Conservation (phyloP, 2,113 vertebrate species). For the Chamaetylas fuelleborni region DNA sequence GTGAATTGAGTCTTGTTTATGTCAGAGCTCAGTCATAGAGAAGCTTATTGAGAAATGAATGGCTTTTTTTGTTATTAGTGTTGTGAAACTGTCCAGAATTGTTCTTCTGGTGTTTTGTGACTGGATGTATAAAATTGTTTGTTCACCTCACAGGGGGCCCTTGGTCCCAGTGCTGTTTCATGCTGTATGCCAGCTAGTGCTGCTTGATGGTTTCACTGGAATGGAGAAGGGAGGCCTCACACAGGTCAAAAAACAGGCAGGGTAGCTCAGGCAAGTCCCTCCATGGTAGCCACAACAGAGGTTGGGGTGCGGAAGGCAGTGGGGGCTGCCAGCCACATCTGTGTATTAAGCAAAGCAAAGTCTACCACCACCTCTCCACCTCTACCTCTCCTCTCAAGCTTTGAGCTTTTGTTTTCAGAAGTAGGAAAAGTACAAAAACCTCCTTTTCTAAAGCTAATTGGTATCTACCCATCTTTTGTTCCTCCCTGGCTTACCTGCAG, state of each 20-base stretch:
- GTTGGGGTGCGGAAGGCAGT: not conserved
- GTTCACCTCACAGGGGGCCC: slow-evolving; percentile 22
- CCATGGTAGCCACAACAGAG: not conserved
- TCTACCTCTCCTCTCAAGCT: slow-evolving; percentile 3
- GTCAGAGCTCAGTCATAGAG: slow-evolving; percentile 3
- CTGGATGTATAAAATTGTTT: slow-evolving; percentile 44
- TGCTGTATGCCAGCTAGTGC: slow-evolving; percentile 9
- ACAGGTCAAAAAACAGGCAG: not conserved
- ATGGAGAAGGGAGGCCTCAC: not conserved
- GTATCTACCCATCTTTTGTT: not conserved
- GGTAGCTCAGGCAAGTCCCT: not conserved
- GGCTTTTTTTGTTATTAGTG: slow-evolving; percentile 4
- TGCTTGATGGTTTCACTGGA: slow-evolving; percentile 35
- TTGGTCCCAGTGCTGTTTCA: slow-evolving; percentile 15
- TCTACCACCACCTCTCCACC: not conserved
- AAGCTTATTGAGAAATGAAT: slow-evolving; percentile 42
- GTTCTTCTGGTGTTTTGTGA: slow-evolving; percentile 56
- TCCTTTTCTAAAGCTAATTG: not conserved
- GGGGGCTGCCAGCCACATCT: not conserved
- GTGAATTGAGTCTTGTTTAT: slow-evolving; percentile 21
- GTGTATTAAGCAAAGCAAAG: not conserved
- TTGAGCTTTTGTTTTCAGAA: not conserved
- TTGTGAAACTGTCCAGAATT: slow-evolving; percentile 61
- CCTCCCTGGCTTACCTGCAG: not conserved
- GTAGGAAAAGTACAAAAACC: not conserved